Conservation (phyloP, 2,113 vertebrate species). For the Callaeas wilsoni region DNA sequence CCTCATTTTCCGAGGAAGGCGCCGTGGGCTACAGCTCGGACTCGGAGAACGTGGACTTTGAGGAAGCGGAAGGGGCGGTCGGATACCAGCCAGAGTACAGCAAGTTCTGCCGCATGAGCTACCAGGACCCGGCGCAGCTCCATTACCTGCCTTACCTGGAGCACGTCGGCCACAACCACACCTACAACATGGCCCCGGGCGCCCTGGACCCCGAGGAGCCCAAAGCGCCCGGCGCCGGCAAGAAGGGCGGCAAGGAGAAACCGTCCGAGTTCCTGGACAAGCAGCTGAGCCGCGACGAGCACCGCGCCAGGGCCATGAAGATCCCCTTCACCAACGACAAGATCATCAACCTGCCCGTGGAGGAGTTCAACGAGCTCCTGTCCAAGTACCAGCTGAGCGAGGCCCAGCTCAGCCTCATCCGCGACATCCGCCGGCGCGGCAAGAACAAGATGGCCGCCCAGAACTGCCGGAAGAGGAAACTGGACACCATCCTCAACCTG, state of each 20-base stretch:
- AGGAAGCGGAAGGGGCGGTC: constrained; percentile 88
- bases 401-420: constrained; percentile 92
- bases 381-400: constrained; percentile 96
- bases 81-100: constrained; percentile 93
- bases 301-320: constrained; percentile 92
- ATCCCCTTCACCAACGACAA: constrained; percentile 98
- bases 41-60: constrained; percentile 85
- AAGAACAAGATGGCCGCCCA: constrained; percentile 99
- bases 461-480: constrained; percentile 97
- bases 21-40: constrained; percentile 97
- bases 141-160: constrained; percentile 90
- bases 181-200: constrained; percentile 89
- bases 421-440: constrained; percentile 92
- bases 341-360: constrained; percentile 96
- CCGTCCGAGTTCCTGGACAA: constrained; percentile 85
- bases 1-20: constrained; percentile 93
- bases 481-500: constrained; percentile 96
- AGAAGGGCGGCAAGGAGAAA: constrained; percentile 83
- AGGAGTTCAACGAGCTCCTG: constrained; percentile 97
- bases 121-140: constrained; percentile 89
- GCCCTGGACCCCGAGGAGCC: constrained; percentile 72
- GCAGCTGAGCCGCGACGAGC: constrained; percentile 92
- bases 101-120: constrained; percentile 98
- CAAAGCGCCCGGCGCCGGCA: constrained; percentile 60
- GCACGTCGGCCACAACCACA: constrained; percentile 93